Conservation (phyloP, 2,113 vertebrate genomes). For the Salvelinus fontinalis region DNA sequence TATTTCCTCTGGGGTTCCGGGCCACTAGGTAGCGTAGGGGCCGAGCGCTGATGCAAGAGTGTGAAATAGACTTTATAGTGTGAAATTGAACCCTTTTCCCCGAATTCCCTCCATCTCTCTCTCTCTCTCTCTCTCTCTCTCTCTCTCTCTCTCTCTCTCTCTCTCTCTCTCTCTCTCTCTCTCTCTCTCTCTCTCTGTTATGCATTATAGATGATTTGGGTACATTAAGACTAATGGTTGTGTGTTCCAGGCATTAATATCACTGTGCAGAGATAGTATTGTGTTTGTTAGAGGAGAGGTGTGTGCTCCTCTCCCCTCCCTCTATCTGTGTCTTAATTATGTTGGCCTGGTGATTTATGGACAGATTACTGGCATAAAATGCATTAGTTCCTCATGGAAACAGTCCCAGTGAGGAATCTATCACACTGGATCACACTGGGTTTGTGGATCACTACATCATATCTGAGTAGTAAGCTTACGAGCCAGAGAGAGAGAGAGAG, state of each 20-base stretch:
- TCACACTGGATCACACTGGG: slow-evolving; percentile 51
- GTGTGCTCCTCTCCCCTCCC: slow-evolving; percentile 12
- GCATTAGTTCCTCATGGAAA: slow-evolving; percentile 65
- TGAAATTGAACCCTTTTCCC: slow-evolving; percentile 47
- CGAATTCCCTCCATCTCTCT: not conserved
- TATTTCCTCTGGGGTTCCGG: slow-evolving; percentile 32
- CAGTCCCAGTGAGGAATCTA: slow-evolving; percentile 51
- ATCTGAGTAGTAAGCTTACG: slow-evolving; percentile 6
- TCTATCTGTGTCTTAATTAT: slow-evolving; percentile 58
- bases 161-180: not conserved
- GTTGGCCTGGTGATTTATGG: slow-evolving; percentile 69
- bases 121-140: too few relatives aligned
- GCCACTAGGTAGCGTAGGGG: slow-evolving; percentile 42
- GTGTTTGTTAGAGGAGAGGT: slow-evolving; percentile 1
- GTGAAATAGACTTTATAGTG: slow-evolving; percentile 58
- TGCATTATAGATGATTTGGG: slow-evolving; percentile 40
- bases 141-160: too few relatives aligned
- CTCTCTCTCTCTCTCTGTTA: slow-evolving; percentile 32
- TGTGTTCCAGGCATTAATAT: slow-evolving; percentile 41
- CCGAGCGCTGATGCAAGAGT: slow-evolving; percentile 62
- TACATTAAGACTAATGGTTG: slow-evolving; percentile 42
- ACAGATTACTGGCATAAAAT: slow-evolving; percentile 64
- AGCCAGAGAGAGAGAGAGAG: not conserved
- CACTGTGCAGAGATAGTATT: slow-evolving; percentile 11
- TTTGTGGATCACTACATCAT: slow-evolving; percentile 54